Base-by-base conservation (phyloP, 2,888 invertebrate species). In the Diplazon laetatorius region DNA sequence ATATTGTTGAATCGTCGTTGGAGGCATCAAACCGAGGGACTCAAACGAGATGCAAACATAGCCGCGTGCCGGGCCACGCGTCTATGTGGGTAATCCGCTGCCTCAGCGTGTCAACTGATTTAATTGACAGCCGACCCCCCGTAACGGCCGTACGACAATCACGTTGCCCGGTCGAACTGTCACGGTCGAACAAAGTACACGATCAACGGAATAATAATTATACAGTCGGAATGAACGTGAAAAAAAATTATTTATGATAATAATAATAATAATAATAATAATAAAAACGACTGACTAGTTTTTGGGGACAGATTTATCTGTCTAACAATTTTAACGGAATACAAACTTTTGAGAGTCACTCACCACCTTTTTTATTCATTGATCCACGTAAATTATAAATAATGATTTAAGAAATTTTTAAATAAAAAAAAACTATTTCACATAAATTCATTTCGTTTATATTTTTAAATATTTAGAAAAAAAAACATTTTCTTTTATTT, bases 71-170 rank as follows among this genome's bases (percentile, higher is more conserved):
- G 50, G n/a, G 83, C 80, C 85, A 84, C 84, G 83, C 82, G 82
- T 69, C 72, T 55, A 20, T 42, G n/a, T n/a, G n/a, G 76, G 70
- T 72, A 78, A 63, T 74, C n/a, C 76, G 69, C 76, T 72, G 60
- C 63, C 63, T 72, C 73, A 65, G 81, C 80, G 59, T 82, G 83
- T 84, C 80, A 83, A 82, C 82, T 80, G 69, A 78, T 69, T 84
- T 85, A 87, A 87, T 86, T 86, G 87, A 87, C 87, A 86, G 84
- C 78, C 83, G 76, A 79, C 77, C 71, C 48, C 65, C 50, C 30
- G 12, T 48, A 46, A 10, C 52, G 37, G 42, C 30, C 30, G 6
- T 10, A 52, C 12, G 42, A 44, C 62, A 25, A 59, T 70, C 59
- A 39, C 62, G 48, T 72, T 62, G 42, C 55, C 73, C 74, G 70